Base-by-base conservation (phyloP, 1,140 invertebrate genomes). In the Phortica variegata region DNA sequence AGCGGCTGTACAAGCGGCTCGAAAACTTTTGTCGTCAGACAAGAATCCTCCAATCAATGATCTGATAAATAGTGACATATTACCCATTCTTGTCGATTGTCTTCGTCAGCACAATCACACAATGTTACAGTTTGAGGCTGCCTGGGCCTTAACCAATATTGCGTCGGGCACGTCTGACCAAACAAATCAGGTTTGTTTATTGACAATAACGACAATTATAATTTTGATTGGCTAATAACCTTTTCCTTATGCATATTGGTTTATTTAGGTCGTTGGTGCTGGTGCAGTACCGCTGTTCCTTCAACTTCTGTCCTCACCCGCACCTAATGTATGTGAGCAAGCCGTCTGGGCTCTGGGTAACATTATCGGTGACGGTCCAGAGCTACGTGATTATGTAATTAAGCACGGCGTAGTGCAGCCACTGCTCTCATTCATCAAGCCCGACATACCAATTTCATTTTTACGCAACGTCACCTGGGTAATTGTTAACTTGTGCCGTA, bases 81-180 rank as follows among this genome's bases (percentile, higher is more conserved):
- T 99, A 52, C 95, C 95, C 39, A 87, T 94, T 65, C 83, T 99
- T 59, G 94, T 98, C 31, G 81, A 84, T 53, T 98, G 95, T 79
- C 81, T 99, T 33, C 84, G 89, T 59, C 81, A 86, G 61, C 84
- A 90, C 61, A 88, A 95, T 73, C 94, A 93, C 76, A 90, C 95
- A 34, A 86, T 87, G 43, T 79, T 99, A 51, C 96, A 99, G 78
- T 99, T 99, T 79, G 97, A 99, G 82, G 94, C 96, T 51, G 94
- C 96, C 12, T 99, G 97, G 97, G 97, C 96, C 38, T 80, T 99
- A 49, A 99, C 97, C 56, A 99, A 99, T 75, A 99, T 99, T 70
- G 97, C 97, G 3, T 97, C 93, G 41, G 97, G 97, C 41, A 98
- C 93, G 36, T 95, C 95, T 1, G 82, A 84, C 58, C 97, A 99